Percentiles rank a stretch among this genome's conserved stretches.
These are phyloP conservation scores for Lordiphosa mommai DNA, from an alignment of 1,140 invertebrate species.

Conservation along the genomic window DNA sequence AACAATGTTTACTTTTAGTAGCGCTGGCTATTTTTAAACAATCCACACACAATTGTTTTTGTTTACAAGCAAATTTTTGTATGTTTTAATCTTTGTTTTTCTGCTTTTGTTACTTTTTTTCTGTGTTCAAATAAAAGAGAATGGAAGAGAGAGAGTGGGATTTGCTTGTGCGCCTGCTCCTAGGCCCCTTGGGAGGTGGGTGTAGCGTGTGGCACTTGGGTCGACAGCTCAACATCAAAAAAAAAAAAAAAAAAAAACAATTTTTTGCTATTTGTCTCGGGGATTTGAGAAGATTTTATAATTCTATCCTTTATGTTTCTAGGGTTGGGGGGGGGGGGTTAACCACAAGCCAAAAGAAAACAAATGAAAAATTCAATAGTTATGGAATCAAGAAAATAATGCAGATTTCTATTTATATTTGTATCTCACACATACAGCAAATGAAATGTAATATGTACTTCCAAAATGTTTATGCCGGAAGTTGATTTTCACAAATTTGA, in stretches of 20 bases:
- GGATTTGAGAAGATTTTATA: constrained; percentile 51
- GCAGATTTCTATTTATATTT: no score
- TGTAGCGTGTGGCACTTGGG: constrained; percentile 17
- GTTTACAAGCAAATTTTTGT: constrained; percentile 54
- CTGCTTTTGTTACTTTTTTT: constrained; percentile 5
- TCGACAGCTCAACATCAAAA: constrained; percentile 56
- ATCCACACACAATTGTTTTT: constrained; percentile 37
- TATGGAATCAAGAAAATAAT: no score
- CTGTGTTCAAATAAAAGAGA: constrained; percentile 1
- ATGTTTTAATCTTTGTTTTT: constrained; percentile 42
- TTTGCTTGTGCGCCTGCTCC: constrained; percentile 50
- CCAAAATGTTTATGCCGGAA: no score
- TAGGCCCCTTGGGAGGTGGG: constrained; percentile 31
- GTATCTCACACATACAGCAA: no score
- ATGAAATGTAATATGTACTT: no score
- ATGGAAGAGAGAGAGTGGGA: constrained; percentile 12
- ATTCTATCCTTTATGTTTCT: constrained; percentile 34
- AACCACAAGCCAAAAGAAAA: no score
- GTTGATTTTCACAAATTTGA: not conserved
- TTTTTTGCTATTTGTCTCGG: constrained; percentile 44
- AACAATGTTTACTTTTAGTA: constrained; percentile 71
- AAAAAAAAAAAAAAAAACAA: no score
- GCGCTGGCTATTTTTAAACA: constrained; percentile 60
- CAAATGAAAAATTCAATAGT: no score
- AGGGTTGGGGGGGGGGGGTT: no score